phyloP scores from a whole-genome alignment of 1,140 invertebrate species.

The Ctenoplectra terminalis region DNA sequence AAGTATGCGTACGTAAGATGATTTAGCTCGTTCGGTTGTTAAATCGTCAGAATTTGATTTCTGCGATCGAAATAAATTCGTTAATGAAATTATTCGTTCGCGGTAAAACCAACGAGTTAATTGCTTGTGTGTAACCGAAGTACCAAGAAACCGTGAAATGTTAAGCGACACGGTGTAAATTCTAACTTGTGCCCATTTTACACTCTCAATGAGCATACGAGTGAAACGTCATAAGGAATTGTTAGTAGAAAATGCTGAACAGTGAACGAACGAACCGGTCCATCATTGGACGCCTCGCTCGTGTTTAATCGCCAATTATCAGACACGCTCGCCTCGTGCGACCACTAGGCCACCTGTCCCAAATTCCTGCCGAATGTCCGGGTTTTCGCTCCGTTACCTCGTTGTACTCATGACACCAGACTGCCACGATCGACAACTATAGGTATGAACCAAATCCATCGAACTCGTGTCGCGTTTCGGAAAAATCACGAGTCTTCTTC shows the following conservation, averaged over 20 bases:
- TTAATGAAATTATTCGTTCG: too few species aligned
- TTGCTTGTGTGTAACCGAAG: too few species aligned
- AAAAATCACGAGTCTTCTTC: not conserved
- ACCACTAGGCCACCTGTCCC: constrained; percentile 72
- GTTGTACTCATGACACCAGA: constrained; percentile 42
- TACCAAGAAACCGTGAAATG: not conserved
- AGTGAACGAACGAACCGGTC: constrained; percentile 25
- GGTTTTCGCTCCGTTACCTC: constrained; percentile 72
- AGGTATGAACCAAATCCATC: constrained; percentile 38
- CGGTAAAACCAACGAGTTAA: too few species aligned
- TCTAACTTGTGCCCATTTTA: not conserved
- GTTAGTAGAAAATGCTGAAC: constrained; percentile 43
- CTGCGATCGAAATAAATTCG: not conserved
- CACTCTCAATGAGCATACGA: not conserved
- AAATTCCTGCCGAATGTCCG: constrained; percentile 73
- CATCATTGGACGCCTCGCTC: constrained; percentile 55
- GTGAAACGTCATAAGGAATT: constrained; percentile 21
- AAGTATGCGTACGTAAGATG: too few species aligned
- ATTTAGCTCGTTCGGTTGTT: too few species aligned
- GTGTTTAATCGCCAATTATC: constrained; percentile 70
- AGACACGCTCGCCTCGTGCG: constrained; percentile 56
- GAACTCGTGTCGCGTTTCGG: not conserved
- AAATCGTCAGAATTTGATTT: not conserved
- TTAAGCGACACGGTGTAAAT: not conserved
- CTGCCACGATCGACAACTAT: constrained; percentile 49